Base-by-base conservation (phyloP, 2,797 vertebrate species). In the Thamnophis elegans region DNA sequence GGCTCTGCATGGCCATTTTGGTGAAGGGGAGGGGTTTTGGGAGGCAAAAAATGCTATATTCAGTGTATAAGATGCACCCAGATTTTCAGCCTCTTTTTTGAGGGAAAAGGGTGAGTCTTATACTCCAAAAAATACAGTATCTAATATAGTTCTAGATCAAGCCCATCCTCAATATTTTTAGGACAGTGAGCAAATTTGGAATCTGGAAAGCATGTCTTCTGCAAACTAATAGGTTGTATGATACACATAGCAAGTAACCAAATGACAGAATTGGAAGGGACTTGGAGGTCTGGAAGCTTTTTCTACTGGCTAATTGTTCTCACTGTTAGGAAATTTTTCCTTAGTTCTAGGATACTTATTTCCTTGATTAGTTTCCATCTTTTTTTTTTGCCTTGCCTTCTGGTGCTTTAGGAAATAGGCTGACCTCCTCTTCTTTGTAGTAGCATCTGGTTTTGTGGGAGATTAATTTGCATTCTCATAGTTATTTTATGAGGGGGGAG, bases 111-210 rank as follows among this genome's bases (percentile, higher is more conserved):
- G 32, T 36, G 32, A 1, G 32, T 36, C 32, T 36, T 36, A 36
- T 36, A 36, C 32, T 36, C 32, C 32, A 32, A 36, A 36, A 36
- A 36, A 36, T 36, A 36, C 32, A 36, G 32, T 36, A 36, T 89
- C 18, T 95, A 93, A 93, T n/a, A 91, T 51, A 87, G 85, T 88
- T 96, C 95, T 93, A 90, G 88, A 95, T 47, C 56, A 20, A 18
- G 0, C 56, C 56, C 18, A 58, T 58, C 5, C 18, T 58, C 14
- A 8, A 6, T 18, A 32, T 20, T 36, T 36, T 36, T 73, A 22
- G 73, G 36, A 73, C 36, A 11, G 73, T 82, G 20, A 82, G 73
- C 73, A 82, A 42, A 82, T 25, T 25, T 82, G 36, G 9, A 82
- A 82, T 82, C 36, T 82, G 36, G 20, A 82, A 11, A 82, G 36